Conservation (phyloP, 1,140 invertebrate genomes). For the Drosophila ananassae region DNA sequence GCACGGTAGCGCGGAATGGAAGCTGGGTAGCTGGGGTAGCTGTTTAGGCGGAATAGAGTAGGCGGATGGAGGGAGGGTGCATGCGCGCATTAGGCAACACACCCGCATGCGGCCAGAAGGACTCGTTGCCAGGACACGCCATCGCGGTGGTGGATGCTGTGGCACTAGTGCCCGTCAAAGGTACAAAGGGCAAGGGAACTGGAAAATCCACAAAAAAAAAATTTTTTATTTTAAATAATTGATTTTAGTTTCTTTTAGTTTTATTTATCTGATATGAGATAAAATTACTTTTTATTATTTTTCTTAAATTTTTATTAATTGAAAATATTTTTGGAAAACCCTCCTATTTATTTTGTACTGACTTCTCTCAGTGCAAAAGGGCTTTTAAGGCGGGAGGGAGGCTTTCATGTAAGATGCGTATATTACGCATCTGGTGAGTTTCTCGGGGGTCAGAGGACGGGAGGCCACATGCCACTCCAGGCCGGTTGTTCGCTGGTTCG, state of each 20-base stretch:
- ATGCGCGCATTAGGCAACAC: constrained; percentile 35
- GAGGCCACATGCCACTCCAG: constrained; percentile 54
- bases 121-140: constrained; percentile 49
- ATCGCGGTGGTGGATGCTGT: constrained; percentile 60
- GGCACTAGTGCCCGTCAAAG: constrained; percentile 55
- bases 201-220: constrained; percentile 18
- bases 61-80: constrained; percentile 22
- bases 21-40: constrained; percentile 3
- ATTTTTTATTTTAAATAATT: background rate
- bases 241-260: background rate
- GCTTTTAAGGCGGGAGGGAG: constrained; percentile 7
- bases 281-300: too few relatives aligned
- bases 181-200: constrained; percentile 50
- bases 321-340: background rate
- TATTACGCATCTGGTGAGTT: constrained; percentile 76
- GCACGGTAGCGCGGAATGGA: constrained; percentile 36
- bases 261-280: background rate
- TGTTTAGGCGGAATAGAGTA: background rate
- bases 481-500: constrained; percentile 4
- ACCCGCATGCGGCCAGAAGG: constrained; percentile 65
- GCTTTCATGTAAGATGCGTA: constrained; percentile 76
- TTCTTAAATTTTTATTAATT: too few relatives aligned
- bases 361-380: background rate
- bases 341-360: background rate
- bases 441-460: constrained; percentile 50